These are phyloP conservation scores for Epinephelus lanceolatus DNA, from an alignment of 2,113 vertebrate species.

Conservation along the genomic window DNA sequence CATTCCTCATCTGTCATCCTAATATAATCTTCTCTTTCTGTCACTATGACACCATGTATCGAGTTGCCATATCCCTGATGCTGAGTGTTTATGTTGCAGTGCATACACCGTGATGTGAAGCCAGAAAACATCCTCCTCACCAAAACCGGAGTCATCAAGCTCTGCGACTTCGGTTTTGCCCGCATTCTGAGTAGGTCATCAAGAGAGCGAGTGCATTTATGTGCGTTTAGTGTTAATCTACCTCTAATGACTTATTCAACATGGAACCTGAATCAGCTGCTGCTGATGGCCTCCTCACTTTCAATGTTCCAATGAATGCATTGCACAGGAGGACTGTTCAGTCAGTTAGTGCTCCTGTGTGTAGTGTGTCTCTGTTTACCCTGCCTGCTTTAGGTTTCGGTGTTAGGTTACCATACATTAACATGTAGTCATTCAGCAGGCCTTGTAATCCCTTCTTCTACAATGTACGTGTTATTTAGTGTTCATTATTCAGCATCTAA, in stretches of 20 bases:
- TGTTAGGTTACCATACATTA: conserved; percentile 75
- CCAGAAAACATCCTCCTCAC: conserved; percentile 98
- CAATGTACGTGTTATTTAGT: conserved; percentile 58
- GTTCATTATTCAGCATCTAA: conserved; percentile 51
- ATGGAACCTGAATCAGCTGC: conserved; percentile 39
- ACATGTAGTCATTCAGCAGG: conserved; percentile 62
- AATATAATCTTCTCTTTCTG: conserved; percentile 8
- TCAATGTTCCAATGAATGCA: conserved; percentile 54
- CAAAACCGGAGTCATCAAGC: conserved; percentile 93
- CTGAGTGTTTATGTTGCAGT: conserved; percentile 83
- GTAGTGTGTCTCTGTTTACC: conserved; percentile 73
- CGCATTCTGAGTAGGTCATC: conserved; percentile 92
- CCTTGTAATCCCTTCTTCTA: conserved; percentile 75
- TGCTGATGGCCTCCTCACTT: conserved; percentile 66
- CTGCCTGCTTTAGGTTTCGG: conserved; percentile 65
- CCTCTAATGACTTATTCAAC: conserved; percentile 77
- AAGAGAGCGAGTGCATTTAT: conserved; percentile 47
- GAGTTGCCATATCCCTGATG: conserved; percentile 25
- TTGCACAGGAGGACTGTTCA: conserved; percentile 22
- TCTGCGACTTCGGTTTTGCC: conserved; percentile 98
- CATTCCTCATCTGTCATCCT: conserved; percentile 15
- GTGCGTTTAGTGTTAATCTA: conserved; percentile 61
- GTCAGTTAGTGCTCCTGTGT: conserved; percentile 58
- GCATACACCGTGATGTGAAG: conserved; percentile 97
- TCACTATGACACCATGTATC: conserved; percentile 14